Evolutionary conservation across 1,140 invertebrate species (phyloP).

Genomic region (Phymastichus coffea): DNA sequence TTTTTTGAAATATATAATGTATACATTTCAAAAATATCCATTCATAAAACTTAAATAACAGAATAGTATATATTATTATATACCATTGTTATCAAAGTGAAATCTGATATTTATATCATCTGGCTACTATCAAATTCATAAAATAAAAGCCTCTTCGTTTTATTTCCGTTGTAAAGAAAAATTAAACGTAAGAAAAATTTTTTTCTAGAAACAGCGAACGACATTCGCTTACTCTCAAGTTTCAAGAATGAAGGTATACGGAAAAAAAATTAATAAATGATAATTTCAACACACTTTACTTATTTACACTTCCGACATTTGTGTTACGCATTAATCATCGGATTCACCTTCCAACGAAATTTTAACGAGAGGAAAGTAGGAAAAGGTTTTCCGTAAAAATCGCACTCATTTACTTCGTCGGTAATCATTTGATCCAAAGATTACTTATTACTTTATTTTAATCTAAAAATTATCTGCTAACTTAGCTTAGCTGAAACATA

Average conservation of each 20-base stretch:
- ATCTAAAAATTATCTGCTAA: constrained; percentile 24
- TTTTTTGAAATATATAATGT: constrained; percentile 18
- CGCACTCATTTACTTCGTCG: constrained; percentile 21
- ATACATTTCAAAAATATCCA: constrained; percentile 14
- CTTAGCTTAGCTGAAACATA: constrained; percentile 26
- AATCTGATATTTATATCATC: neutral
- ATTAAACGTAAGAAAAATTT: neutral
- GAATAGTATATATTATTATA: constrained; percentile 15
- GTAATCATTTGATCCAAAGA: constrained; percentile 21
- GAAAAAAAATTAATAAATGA: constrained; percentile 25
- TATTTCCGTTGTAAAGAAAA: constrained; percentile 8
- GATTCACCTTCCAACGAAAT: too few relatives aligned
- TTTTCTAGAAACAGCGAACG: neutral
- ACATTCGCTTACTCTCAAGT: too few relatives aligned
- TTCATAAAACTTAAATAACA: constrained; percentile 16
- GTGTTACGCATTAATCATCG: too few relatives aligned
- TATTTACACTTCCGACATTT: constrained; percentile 28
- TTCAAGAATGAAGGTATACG: constrained; percentile 17
- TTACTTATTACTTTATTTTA: constrained; percentile 16
- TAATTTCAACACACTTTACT: constrained; percentile 28
- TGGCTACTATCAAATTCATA: too few relatives aligned
- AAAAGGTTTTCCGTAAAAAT: constrained; percentile 24
- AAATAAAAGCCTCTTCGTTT: too few relatives aligned
- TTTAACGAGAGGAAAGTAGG: constrained; percentile 17
- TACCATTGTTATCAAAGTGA: constrained; percentile 3